A percentile compares a stretch with the other conserved stretches of the same genome.
Evolutionary conservation across 2,888 invertebrate species (phyloP).

Genomic region (Hylaea fasciaria): DNA sequence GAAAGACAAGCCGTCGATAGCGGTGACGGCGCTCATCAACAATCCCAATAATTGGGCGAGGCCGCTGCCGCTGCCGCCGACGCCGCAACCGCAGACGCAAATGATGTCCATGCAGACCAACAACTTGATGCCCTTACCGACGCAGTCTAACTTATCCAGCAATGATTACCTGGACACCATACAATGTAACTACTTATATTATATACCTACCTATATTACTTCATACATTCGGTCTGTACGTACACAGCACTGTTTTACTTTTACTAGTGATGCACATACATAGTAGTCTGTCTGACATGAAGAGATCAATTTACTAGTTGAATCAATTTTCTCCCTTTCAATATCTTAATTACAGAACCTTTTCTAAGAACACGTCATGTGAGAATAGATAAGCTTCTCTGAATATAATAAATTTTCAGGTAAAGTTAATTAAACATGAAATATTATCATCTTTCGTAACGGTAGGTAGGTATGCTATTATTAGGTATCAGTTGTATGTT

Average conservation of each 20-base stretch:
- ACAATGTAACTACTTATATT: constrained; percentile 79
- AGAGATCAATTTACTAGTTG: neutral
- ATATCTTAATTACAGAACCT: neutral
- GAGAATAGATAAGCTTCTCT: too few relatives aligned
- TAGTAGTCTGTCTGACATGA: too few relatives aligned
- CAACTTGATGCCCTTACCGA: constrained; percentile 64
- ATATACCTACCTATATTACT: neutral
- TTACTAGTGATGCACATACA: too few relatives aligned
- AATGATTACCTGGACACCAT: constrained; percentile 76
- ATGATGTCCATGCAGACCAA: constrained; percentile 58
- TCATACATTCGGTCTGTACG: neutral
- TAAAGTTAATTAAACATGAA: too few relatives aligned
- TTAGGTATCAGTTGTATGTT: too few relatives aligned
- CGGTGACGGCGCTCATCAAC: constrained; percentile 92
- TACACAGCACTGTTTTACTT: too few relatives aligned
- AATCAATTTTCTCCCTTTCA: neutral
- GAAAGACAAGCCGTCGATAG: constrained; percentile 95
- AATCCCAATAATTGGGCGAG: constrained; percentile 83
- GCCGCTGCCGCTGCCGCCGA: constrained; percentile 69
- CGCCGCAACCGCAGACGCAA: constrained; percentile 55
- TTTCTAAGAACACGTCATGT: neutral
- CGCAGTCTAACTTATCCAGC: constrained; percentile 65
- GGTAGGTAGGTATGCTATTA: too few relatives aligned
- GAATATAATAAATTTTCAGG: too few relatives aligned
- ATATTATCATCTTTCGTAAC: neutral